A percentile compares a stretch with the other conserved stretches of the same genome.
phyloP scores from a whole-genome alignment of 2,888 invertebrate species.

The Pseudolycoriella hygida region DNA sequence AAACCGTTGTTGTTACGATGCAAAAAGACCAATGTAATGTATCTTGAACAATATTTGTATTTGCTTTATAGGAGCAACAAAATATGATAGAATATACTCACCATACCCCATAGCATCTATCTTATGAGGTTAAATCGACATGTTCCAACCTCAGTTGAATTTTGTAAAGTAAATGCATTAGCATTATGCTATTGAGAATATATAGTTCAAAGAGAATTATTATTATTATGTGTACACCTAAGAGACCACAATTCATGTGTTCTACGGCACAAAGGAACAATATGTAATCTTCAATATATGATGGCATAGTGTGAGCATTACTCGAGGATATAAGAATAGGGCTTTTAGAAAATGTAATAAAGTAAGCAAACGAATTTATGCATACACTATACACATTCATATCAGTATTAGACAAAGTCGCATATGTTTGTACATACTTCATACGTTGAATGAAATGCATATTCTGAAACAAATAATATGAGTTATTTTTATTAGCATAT shows the following conservation, averaged over 20 bases:
- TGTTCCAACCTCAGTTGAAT: background rate
- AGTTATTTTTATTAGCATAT: too few species aligned
- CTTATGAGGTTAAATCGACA: background rate
- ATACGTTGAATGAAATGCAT: too few species aligned
- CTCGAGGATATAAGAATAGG: background rate
- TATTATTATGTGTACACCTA: slow-evolving; percentile 3
- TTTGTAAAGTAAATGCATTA: slow-evolving; percentile 3
- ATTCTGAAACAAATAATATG: too few species aligned
- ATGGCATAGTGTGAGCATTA: background rate
- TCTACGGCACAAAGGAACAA: slow-evolving; percentile 2
- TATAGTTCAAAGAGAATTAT: slow-evolving; percentile 4
- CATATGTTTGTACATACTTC: too few species aligned
- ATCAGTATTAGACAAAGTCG: too few species aligned
- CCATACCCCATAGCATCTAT: too few species aligned
- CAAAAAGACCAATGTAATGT: too few species aligned
- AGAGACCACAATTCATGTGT: slow-evolving; percentile 4
- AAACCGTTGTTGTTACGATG: too few species aligned
- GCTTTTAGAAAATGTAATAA: background rate
- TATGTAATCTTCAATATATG: slow-evolving; percentile 3
- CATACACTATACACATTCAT: too few species aligned
- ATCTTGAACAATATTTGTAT: too few species aligned
- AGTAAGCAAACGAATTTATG: background rate
- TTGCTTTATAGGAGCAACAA: too few species aligned
- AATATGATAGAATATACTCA: too few species aligned
- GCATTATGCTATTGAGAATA: slow-evolving; percentile 4